Percentiles rank a stretch among this genome's conserved stretches.
phyloP scores from a whole-genome alignment of 92 coral and sea anemone species.

The Phenganax stokvisi region DNA sequence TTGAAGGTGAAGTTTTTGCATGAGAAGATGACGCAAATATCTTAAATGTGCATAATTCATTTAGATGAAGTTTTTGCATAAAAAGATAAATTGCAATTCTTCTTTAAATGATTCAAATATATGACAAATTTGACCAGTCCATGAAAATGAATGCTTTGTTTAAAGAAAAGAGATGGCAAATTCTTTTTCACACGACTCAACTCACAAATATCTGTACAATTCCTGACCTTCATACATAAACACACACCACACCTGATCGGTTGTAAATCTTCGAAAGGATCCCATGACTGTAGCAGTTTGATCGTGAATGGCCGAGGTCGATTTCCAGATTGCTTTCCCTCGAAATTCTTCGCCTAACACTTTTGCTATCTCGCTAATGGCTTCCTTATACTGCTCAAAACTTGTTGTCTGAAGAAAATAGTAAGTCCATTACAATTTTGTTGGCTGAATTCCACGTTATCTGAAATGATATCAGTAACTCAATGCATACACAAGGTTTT shows the following conservation, averaged over 20 bases:
- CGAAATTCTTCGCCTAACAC: slow-evolving; percentile 53
- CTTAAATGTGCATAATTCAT: no score
- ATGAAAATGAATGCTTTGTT: background rate
- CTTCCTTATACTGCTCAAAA: slow-evolving; percentile 58
- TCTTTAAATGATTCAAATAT: no score
- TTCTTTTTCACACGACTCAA: background rate
- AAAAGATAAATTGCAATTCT: no score
- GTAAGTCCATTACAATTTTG: background rate
- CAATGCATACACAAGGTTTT: no score
- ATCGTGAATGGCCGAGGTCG: slow-evolving; percentile 78
- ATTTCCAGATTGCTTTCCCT: slow-evolving; percentile 71
- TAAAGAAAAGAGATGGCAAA: background rate
- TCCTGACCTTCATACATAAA: no score
- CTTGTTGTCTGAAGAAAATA: slow-evolving; percentile 55
- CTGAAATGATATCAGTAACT: no score
- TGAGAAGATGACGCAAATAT: no score
- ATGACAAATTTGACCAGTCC: no score
- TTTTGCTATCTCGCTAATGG: slow-evolving; percentile 50
- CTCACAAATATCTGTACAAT: background rate
- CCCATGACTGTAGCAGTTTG: slow-evolving; percentile 87
- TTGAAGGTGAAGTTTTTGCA: no score
- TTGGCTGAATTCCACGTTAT: no score
- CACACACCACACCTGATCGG: slow-evolving; percentile 66
- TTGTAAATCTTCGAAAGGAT: slow-evolving; percentile 79
- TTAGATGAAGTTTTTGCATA: no score